phyloP scores from a whole-genome alignment of 64 coral and sea anemone genomes.

The Dendronephthya gigantea region DNA sequence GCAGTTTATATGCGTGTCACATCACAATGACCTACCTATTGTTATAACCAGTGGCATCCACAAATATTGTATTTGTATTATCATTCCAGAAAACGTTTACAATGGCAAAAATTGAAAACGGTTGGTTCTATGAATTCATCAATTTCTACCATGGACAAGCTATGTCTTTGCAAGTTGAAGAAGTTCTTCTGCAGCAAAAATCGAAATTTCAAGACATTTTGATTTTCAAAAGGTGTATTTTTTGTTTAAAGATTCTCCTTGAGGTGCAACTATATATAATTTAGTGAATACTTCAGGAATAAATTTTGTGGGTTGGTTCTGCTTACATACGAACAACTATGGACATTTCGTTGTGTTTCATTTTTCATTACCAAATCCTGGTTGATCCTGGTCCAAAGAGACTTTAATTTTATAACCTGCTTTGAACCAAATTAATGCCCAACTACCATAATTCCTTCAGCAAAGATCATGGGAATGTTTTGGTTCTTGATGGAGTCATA shows the following conservation, averaged over 20 bases:
- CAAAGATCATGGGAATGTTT: conserved; percentile 70
- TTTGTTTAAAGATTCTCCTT: no score
- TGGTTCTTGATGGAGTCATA: conserved; percentile 87
- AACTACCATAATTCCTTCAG: conserved; percentile 28
- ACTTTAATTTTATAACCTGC: no score
- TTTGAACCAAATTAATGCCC: neutral
- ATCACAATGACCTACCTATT: no score
- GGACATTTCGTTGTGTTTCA: neutral
- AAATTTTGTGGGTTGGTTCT: no score
- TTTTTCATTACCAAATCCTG: neutral
- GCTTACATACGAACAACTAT: no score
- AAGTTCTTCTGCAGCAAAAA: conserved; percentile 64
- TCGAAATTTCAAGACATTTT: conserved; percentile 86
- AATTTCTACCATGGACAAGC: conserved; percentile 79
- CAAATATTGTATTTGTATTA: no score
- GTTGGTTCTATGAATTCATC: conserved; percentile 91
- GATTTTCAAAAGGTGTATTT: conserved; percentile 74
- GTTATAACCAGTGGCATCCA: no score
- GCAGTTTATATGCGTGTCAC: no score
- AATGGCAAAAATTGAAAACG: conserved; percentile 69
- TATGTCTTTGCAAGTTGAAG: conserved; percentile 70
- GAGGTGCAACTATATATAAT: no score
- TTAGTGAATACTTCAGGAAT: no score
- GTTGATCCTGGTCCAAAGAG: no score
- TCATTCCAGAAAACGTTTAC: neutral